Conservation (phyloP, 2,113 vertebrate species). For the Odontesthes bonariensis region DNA sequence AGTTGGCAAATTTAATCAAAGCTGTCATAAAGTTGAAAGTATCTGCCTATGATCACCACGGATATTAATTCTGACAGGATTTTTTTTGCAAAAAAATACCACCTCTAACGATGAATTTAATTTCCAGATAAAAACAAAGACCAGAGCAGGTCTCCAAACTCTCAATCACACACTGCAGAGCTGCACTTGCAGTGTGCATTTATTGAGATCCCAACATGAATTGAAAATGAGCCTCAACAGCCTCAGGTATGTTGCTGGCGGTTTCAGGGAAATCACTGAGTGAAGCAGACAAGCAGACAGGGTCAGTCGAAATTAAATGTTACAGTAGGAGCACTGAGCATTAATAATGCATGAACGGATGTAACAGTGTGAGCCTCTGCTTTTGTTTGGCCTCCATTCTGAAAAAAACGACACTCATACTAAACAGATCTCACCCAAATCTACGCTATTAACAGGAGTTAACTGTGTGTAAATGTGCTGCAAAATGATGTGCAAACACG, state of each 20-base stretch:
- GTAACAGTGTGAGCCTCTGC: neutral
- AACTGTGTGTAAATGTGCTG: neutral
- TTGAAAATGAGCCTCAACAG: neutral
- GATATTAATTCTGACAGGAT: slow-evolving; percentile 36
- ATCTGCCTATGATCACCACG: neutral
- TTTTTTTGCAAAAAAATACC: slow-evolving; percentile 8
- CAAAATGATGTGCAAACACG: neutral
- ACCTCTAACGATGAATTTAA: neutral
- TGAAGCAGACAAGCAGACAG: slow-evolving; percentile 12
- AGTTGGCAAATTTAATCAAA: slow-evolving; percentile 36
- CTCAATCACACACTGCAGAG: slow-evolving; percentile 6
- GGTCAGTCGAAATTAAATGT: slow-evolving; percentile 31
- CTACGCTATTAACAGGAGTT: neutral
- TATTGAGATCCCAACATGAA: slow-evolving; percentile 8
- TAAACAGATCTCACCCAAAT: slow-evolving; percentile 9
- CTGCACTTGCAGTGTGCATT: neutral
- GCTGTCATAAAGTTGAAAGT: slow-evolving; percentile 14
- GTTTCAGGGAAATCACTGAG: slow-evolving; percentile 30
- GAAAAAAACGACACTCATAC: neutral
- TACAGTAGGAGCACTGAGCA: neutral
- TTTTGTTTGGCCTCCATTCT: slow-evolving; percentile 28
- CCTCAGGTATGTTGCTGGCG: slow-evolving; percentile 15
- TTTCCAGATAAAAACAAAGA: neutral
- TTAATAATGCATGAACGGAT: slow-evolving; percentile 41
- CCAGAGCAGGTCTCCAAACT: neutral